phyloP scores from a whole-genome alignment of 1,140 invertebrate genomes.

The Melitaea cinxia region DNA sequence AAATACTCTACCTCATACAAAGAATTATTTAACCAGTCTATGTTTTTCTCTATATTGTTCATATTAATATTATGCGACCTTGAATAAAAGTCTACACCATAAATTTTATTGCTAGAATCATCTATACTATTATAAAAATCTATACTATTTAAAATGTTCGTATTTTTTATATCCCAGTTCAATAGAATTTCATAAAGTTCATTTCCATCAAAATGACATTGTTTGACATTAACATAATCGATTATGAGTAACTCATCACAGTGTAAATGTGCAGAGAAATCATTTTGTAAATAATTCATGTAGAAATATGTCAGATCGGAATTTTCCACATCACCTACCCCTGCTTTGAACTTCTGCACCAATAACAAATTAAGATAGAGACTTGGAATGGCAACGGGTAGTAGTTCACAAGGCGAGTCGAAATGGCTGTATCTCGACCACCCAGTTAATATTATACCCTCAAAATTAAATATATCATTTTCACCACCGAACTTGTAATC shows the following conservation, averaged over 20 bases:
- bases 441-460: constrained; percentile 86
- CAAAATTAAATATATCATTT: constrained; percentile 49
- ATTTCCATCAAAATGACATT: constrained; percentile 47
- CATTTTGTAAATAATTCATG: constrained; percentile 26
- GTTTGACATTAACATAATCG: constrained; percentile 39
- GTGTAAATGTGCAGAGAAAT: constrained; percentile 24
- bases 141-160: constrained; percentile 37
- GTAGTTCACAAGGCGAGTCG: constrained; percentile 94
- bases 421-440: constrained; percentile 95
- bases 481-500: constrained; percentile 62
- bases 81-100: constrained; percentile 43
- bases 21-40: constrained; percentile 40
- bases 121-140: constrained; percentile 39
- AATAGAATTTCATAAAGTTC: constrained; percentile 37
- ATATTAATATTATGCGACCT: constrained; percentile 46
- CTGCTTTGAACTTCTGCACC: constrained; percentile 45
- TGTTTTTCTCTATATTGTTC: constrained; percentile 33
- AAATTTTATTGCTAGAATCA: constrained; percentile 38
- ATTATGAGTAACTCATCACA: constrained; percentile 32
- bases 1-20: constrained; percentile 35
- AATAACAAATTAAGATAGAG: constrained; percentile 81
- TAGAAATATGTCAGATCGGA: constrained; percentile 16
- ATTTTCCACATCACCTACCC: background rate
- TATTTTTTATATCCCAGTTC: constrained; percentile 36
- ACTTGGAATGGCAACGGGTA: constrained; percentile 92